These are phyloP conservation scores for Shargacucullia verbasci DNA, from an alignment of 2,888 invertebrate species.

Conservation along the genomic window DNA sequence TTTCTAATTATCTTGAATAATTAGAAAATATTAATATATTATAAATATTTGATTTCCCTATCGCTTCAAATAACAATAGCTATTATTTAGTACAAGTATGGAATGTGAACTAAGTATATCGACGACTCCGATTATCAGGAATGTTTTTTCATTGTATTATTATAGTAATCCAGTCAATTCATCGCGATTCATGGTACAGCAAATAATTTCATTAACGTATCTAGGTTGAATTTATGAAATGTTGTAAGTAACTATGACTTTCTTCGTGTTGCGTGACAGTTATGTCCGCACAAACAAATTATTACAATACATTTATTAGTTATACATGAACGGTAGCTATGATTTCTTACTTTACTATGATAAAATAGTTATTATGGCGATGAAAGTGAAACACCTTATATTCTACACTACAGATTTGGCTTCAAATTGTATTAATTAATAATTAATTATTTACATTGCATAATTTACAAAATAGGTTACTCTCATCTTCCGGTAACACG, in stretches of 20 bases:
- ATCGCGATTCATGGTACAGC: too few relatives aligned
- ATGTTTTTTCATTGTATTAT: neutral
- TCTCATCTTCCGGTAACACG: conserved; percentile 48
- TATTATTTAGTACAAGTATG: conserved; percentile 4
- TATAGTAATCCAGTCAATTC: too few relatives aligned
- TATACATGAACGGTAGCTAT: conserved; percentile 5
- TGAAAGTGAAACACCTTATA: conserved; percentile 40
- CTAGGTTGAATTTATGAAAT: too few relatives aligned
- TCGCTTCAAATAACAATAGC: too few relatives aligned
- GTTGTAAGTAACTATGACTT: too few relatives aligned
- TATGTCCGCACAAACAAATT: too few relatives aligned
- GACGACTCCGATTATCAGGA: neutral
- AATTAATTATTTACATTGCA: conserved; percentile 53
- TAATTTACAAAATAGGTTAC: conserved; percentile 57
- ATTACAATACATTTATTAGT: too few relatives aligned
- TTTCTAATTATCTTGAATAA: too few relatives aligned
- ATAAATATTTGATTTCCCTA: too few relatives aligned
- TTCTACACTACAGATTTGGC: conserved; percentile 52
- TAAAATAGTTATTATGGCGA: conserved; percentile 28
- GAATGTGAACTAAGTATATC: conserved; percentile 21
- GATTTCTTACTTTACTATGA: conserved; percentile 9
- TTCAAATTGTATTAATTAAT: conserved; percentile 34
- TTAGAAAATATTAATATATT: too few relatives aligned
- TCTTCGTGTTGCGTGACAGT: too few relatives aligned
- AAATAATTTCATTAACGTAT: too few relatives aligned